These are phyloP conservation scores for Mormyrops attenuatus DNA, from an alignment of 2,797 vertebrate species.

Conservation along the genomic window DNA sequence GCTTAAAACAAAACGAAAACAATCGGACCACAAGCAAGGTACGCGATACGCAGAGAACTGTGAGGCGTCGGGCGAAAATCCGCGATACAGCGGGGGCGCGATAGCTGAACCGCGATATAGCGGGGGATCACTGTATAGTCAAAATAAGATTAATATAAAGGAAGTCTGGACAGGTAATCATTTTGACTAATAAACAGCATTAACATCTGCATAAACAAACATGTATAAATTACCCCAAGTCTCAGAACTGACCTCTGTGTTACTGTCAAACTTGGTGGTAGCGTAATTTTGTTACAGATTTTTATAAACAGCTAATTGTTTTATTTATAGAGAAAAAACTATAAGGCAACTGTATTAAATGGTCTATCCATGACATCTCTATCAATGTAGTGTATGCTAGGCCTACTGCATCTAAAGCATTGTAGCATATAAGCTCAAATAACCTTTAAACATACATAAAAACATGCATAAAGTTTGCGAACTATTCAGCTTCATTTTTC, in stretches of 20 bases:
- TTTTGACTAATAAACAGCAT: background rate
- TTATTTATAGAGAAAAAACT: background rate
- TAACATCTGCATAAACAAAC: background rate
- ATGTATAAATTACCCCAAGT: background rate
- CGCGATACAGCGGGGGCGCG: too few relatives aligned
- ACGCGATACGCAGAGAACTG: too few relatives aligned
- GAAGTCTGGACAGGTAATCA: background rate
- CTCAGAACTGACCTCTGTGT: background rate
- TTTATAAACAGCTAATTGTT: background rate
- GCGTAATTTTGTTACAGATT: background rate
- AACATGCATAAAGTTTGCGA: background rate
- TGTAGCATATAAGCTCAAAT: background rate
- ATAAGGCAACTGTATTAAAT: background rate
- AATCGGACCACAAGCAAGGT: too few relatives aligned
- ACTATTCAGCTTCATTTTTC: background rate
- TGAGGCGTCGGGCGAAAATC: too few relatives aligned
- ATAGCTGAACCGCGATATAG: too few relatives aligned
- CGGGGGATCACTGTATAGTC: too few relatives aligned
- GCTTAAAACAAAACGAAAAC: too few relatives aligned
- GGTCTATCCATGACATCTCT: background rate
- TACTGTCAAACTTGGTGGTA: background rate
- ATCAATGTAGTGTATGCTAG: background rate
- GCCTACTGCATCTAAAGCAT: background rate
- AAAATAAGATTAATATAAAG: background rate
- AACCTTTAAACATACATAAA: background rate